Conservation (phyloP, 2,797 vertebrate genomes). For the Dicrostonyx torquatus region DNA sequence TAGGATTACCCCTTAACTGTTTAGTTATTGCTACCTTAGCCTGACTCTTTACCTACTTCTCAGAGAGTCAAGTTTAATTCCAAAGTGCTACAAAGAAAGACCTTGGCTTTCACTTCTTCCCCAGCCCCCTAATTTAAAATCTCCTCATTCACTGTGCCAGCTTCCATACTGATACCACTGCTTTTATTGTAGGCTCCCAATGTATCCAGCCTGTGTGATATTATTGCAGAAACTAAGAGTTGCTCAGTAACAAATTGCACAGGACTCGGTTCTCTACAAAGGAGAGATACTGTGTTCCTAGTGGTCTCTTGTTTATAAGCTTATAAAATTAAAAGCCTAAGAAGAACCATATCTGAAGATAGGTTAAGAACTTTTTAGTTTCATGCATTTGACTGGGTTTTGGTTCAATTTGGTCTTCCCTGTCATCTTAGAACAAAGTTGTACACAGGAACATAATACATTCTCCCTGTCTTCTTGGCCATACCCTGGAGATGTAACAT, state of each 20-base stretch:
- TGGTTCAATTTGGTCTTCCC: neutral
- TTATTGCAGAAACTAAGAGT: neutral
- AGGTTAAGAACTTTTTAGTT: slow-evolving; percentile 33
- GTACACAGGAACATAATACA: neutral
- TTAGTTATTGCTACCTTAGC: slow-evolving; percentile 13
- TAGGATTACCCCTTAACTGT: neutral
- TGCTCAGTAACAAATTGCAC: neutral
- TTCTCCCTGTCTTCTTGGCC: neutral
- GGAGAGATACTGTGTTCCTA: neutral
- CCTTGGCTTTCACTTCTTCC: neutral
- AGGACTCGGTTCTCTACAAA: neutral
- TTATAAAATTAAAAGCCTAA: slow-evolving; percentile 53
- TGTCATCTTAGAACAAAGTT: slow-evolving; percentile 38
- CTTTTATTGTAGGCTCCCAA: neutral
- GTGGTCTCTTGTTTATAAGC: slow-evolving; percentile 53
- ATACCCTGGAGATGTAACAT: slow-evolving; percentile 10
- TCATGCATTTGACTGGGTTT: slow-evolving; percentile 29
- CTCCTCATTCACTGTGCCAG: neutral
- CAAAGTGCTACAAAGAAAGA: slow-evolving; percentile 41
- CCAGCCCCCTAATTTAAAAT: neutral
- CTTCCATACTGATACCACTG: neutral
- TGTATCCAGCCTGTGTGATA: neutral
- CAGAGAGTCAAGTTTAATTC: neutral
- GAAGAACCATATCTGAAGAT: neutral
- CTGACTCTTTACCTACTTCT: slow-evolving; percentile 19